Base-by-base conservation (phyloP, 2,113 vertebrate genomes). In the Accipiter virgatus region DNA sequence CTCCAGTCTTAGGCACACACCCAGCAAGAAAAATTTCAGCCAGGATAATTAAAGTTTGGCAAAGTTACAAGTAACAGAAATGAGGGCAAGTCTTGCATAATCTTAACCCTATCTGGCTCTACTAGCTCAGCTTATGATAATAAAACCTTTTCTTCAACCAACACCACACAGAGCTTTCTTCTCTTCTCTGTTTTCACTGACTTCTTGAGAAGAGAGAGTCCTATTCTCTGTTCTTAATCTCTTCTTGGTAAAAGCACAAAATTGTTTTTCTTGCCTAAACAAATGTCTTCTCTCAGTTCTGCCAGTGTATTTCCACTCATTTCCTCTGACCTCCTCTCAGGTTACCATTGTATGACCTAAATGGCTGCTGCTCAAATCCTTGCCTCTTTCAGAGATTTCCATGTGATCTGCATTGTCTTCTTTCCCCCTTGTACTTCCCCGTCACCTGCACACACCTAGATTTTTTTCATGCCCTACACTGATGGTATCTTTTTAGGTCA, bases 31-130 rank as follows among this genome's bases (percentile, higher is more conserved):
- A 48, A 58, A 45, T 5, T 42, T 58, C 66, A 81, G 22, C 58
- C 90, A 96, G n/a, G 50, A 58, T 91, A 93, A 96, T 95, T 96
- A 82, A 91, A 65, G 10, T 36, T 75, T 96, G 95, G 92, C 89
- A 80, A 90, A 72, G 31, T 75, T 91, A 53, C 81, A 93, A 61
- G 43, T 61, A 94, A 77, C 55, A 84, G 59, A 93, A 93, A 95
- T 43, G 86, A 95, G 94, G 63, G 45, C 67, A 88, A 74, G 12
- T 63, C 68, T 95, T 94, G 86, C 59, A 84, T 88, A 95, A 95
- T 67, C 63, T 94, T 95, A 94, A 90, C 42, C 21, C 56, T 88
- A 22, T 13, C 66, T 58, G 45, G 10, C 32, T 95, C 16, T 2
- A 43, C 55, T 17, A 47, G 14, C 13, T 83, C 32, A 45, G 16